Percentiles rank a stretch among this genome's conserved stretches.
Evolutionary conservation across 1,140 invertebrate genomes (phyloP).

Genomic region (Magallana gigas): DNA sequence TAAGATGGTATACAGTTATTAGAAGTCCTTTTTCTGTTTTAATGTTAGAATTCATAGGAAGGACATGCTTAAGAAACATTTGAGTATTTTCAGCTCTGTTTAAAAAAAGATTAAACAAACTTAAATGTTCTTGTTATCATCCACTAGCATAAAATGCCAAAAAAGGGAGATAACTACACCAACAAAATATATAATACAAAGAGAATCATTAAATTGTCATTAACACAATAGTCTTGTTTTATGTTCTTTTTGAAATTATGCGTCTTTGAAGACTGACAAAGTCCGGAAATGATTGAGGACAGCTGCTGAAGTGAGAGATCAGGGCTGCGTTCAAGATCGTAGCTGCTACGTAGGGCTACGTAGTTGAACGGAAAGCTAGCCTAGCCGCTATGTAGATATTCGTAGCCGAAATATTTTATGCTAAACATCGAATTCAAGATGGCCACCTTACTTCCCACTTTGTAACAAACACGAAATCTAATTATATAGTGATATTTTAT

Average conservation of each 20-base stretch:
- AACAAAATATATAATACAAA: slow-evolving; percentile 21
- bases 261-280: too few relatives aligned
- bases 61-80: neutral
- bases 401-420: too few relatives aligned
- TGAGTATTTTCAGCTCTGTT: neutral
- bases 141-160: slow-evolving; percentile 20
- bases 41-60: neutral
- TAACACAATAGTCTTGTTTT: slow-evolving; percentile 16
- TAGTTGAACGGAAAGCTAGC: too few relatives aligned
- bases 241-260: neutral
- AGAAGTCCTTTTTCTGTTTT: neutral
- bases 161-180: slow-evolving; percentile 2
- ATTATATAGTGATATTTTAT: too few relatives aligned
- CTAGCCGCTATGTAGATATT: too few relatives aligned
- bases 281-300: too few relatives aligned
- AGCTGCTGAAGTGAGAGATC: too few relatives aligned
- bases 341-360: too few relatives aligned
- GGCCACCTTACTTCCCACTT: too few relatives aligned
- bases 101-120: neutral
- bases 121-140: neutral
- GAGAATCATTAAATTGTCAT: slow-evolving; percentile 25
- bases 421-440: too few relatives aligned
- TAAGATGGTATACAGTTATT: neutral
- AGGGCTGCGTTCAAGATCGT: too few relatives aligned
- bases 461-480: too few relatives aligned